Evolutionary conservation across 2,113 vertebrate species (phyloP), one percentile per base, ranked within the genome.

Genomic region (Diphyllodes magnificus): DNA sequence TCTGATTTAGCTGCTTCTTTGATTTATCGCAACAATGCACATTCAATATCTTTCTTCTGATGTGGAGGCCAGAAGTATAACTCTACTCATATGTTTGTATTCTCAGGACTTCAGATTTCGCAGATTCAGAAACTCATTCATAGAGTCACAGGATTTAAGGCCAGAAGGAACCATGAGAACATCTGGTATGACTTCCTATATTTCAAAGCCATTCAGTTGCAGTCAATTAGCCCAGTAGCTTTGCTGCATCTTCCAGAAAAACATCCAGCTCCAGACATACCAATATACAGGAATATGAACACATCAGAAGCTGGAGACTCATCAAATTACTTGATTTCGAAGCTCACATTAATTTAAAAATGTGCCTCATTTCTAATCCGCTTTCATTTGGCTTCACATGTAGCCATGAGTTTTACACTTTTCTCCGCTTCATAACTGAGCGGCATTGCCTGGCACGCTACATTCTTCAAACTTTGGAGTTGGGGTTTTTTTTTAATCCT

Each of bases 61-160:
- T 94, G 94, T 84, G 61, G 86, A 86, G 88, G 95, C 94, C 95
- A 97, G 94, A 93, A 96, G 57, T 79, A 93, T 96, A 97, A 97
- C 94, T 90, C 92, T 61, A 42, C 76, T 90, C 93, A 95, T 94
- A 96, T 96, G 95, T 96, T 96, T 93, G 92, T 92, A 45, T 96
- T 96, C 90, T 97, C 79, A 84, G 77, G 90, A 84, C 86, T 91
- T 78, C 1, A 6, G 82, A 93, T 96, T 97, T 96, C 10, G 23
- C 90, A 94, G 77, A 94, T 96, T 93, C 93, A 88, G 77, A 93
- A 91, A 90, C 88, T 94, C 94, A 96, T 96, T 97, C 96, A 96
- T 86, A 93, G 95, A 94, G 86, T 93, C 80, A 65, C 83, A 68
- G 69, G 45, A 76, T 94, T 93, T 92, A 86, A 93, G 93, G 86